Evolutionary conservation across 1,140 invertebrate genomes (phyloP), one percentile per base, ranked within the genome.

Genomic region (Habropoda laboriosa): DNA sequence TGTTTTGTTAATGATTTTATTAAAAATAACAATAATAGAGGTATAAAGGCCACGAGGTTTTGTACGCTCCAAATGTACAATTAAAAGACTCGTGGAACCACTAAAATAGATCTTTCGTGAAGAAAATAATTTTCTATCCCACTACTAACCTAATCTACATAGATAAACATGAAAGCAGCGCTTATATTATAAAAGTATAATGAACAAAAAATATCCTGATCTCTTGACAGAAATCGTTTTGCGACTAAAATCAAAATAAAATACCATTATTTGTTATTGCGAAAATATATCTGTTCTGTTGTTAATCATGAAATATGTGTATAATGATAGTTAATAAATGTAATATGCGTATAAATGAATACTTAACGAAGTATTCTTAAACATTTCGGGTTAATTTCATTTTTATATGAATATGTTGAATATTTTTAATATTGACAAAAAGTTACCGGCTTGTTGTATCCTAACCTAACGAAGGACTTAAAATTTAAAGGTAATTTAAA

Each of bases 201-300:
- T n/a, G n/a, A n/a, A n/a, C n/a, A n/a, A n/a, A n/a, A n/a, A n/a
- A n/a, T n/a, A n/a, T n/a, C n/a, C n/a, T n/a, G n/a, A n/a, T n/a
- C 21, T 2, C 3, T 55, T n/a, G 21, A 42, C 12, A 27, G 24
- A 58, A 40, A 55, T 58, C 58, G 21, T 70, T 68, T 58, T 42
- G n/a, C n/a, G n/a, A 67, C 40, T 40, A 32, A 57, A 60, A 40
- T 42, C 53, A 35, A 58, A 58, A 68, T 38, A 8, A 68, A 35
- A 6, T 45, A 77, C 24, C 42, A 47, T 77, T 35, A 77, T 77
- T 60, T 78, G 55, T 78, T 78, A 60, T 71, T 60, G 3, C 71
- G 75, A 71, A 71, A 60, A 78, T 78, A 78, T 71, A 60, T 71
- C 27, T 58, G 66, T 78, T 78, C 51, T 61, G 45, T 68, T 78